Evolutionary conservation across 2,888 invertebrate genomes (phyloP).

Genomic region (Cremastinae sp.): DNA sequence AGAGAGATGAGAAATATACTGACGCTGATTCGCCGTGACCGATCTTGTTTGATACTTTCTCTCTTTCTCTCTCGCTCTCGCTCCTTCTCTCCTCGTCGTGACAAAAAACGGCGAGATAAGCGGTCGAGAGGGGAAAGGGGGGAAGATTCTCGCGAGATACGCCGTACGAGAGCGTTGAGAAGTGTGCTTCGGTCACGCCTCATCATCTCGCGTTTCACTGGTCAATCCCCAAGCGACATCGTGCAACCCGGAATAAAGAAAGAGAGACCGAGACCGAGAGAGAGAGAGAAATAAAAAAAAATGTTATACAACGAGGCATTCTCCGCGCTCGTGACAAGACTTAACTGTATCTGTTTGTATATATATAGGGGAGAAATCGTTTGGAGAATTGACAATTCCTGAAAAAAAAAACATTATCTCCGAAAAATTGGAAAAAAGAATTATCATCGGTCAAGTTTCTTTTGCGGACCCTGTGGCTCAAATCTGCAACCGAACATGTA

Average conservation of each 20-base stretch:
- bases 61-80: constrained; percentile 33
- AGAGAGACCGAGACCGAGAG: constrained; percentile 6
- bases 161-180: constrained; percentile 48
- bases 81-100: constrained; percentile 19
- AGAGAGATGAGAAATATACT: constrained; percentile 42
- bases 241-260: constrained; percentile 26
- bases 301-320: too few species aligned
- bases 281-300: too few species aligned
- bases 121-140: neutral
- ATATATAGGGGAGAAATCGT: too few species aligned
- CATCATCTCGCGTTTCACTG: constrained; percentile 61
- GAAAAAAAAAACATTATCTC: too few species aligned
- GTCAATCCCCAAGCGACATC: constrained; percentile 42
- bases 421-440: too few species aligned
- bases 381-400: too few species aligned
- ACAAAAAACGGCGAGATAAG: constrained; percentile 15
- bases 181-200: constrained; percentile 61
- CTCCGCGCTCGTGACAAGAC: too few species aligned
- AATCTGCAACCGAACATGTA: too few species aligned
- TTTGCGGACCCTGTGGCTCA: too few species aligned
- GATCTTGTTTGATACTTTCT: constrained; percentile 53
- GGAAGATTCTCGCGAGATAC: constrained; percentile 13
- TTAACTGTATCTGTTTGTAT: too few species aligned
- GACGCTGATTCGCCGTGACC: constrained; percentile 61
- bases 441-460: too few species aligned